phyloP scores from a whole-genome alignment of 2,113 vertebrate genomes.

The Tenebrosternarchus preto region DNA sequence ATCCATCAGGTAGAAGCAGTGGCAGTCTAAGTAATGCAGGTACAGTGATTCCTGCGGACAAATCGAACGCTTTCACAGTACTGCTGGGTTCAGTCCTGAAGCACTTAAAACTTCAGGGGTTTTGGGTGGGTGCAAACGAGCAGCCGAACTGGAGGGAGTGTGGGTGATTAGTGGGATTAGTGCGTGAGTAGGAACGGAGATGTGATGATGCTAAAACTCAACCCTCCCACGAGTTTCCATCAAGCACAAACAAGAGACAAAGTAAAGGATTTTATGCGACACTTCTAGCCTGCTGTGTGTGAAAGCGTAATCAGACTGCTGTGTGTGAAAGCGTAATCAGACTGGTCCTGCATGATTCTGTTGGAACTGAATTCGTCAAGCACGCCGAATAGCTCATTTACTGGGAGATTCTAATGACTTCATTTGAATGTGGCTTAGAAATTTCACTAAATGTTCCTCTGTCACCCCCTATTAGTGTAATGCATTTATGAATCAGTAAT shows the following conservation, averaged over 20 bases:
- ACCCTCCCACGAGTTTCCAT: slow-evolving; percentile 20
- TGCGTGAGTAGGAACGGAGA: slow-evolving; percentile 9
- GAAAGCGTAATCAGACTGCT: slow-evolving; percentile 50
- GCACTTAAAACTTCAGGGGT: slow-evolving; percentile 10
- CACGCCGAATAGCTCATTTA: slow-evolving; percentile 53
- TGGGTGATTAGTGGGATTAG: slow-evolving; percentile 38
- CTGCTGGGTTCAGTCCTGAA: slow-evolving; percentile 42
- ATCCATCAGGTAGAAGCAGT: slow-evolving; percentile 43
- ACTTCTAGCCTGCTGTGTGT: slow-evolving; percentile 42
- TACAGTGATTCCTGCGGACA: slow-evolving; percentile 37
- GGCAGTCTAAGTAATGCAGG: slow-evolving; percentile 40
- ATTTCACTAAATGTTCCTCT: slow-evolving; percentile 51
- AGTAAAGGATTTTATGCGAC: slow-evolving; percentile 34
- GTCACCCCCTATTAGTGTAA: slow-evolving; percentile 39
- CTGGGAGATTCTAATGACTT: slow-evolving; percentile 52
- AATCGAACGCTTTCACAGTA: slow-evolving; percentile 16
- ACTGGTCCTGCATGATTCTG: slow-evolving; percentile 46
- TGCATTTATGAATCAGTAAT: slow-evolving; percentile 50
- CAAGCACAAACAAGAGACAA: slow-evolving; percentile 23
- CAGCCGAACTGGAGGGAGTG: slow-evolving; percentile 33
- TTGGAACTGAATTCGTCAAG: slow-evolving; percentile 46
- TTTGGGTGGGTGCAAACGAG: slow-evolving; percentile 1
- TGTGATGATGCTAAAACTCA: slow-evolving; percentile 19
- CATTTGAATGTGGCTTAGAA: slow-evolving; percentile 52
- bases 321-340: slow-evolving; percentile 51